Evolutionary conservation across 2,797 vertebrate genomes (phyloP).

Genomic region (Amazona finschi): DNA sequence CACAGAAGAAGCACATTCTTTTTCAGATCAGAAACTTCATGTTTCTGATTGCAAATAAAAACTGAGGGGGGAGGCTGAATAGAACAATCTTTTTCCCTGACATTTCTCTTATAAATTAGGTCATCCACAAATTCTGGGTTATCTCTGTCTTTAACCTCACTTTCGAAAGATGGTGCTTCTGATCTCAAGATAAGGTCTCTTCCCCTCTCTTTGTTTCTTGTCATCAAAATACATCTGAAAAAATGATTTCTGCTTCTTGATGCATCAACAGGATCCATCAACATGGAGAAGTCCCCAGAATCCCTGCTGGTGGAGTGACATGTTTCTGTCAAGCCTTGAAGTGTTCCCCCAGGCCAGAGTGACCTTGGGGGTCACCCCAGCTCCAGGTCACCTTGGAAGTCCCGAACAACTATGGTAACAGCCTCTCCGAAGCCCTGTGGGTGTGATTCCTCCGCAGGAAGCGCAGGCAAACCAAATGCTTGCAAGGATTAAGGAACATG

Average conservation of each 20-base stretch:
- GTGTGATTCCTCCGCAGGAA: background rate
- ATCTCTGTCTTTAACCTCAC: background rate
- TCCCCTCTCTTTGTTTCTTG: background rate
- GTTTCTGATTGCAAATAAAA: background rate
- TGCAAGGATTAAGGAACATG: background rate
- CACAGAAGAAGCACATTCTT: background rate
- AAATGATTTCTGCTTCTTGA: background rate
- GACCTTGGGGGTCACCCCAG: background rate
- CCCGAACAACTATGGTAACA: background rate
- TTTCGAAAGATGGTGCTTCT: background rate
- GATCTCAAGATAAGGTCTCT: background rate
- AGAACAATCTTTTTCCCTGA: background rate
- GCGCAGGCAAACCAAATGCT: background rate
- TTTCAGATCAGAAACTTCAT: background rate
- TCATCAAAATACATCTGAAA: background rate
- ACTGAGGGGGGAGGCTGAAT: rapidly evolving
- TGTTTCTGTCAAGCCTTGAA: background rate
- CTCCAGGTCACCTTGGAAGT: background rate
- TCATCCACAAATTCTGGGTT: background rate
- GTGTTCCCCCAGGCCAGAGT: background rate
- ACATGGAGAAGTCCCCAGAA: background rate
- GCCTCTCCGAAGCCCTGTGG: background rate
- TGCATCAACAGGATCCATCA: background rate
- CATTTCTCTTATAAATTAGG: background rate
- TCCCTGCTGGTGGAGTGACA: background rate